Conservation (phyloP, 1,140 invertebrate species). For the Helicoverpa armigera region DNA sequence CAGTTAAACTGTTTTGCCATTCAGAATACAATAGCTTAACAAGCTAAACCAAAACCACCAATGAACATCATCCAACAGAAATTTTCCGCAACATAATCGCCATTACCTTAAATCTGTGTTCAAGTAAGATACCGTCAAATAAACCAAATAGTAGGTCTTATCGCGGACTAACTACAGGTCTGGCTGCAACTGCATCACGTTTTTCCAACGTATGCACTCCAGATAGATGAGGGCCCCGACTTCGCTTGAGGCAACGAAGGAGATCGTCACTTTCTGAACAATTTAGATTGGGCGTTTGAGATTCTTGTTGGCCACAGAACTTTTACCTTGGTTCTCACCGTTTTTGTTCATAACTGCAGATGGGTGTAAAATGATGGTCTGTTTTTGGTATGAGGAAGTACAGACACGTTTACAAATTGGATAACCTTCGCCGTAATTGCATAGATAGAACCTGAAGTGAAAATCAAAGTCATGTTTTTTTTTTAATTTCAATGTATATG, state of each 20-base stretch:
- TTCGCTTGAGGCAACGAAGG: background rate
- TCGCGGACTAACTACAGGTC: conserved; percentile 26
- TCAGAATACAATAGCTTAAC: background rate
- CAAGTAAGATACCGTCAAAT: conserved; percentile 33
- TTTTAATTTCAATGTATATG: too few relatives aligned
- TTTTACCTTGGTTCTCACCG: too few relatives aligned
- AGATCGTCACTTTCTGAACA: conserved; percentile 36
- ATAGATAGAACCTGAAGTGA: too few relatives aligned
- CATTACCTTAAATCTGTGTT: conserved; percentile 29
- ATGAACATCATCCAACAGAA: conserved; percentile 14
- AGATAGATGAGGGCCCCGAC: conserved; percentile 6
- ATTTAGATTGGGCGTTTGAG: conserved; percentile 10
- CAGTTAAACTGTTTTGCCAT: too few relatives aligned
- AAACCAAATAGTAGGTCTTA: conserved; percentile 40
- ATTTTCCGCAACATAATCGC: background rate
- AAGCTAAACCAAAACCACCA: background rate
- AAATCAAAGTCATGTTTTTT: too few relatives aligned
- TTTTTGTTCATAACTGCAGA: too few relatives aligned
- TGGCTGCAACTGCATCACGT: conserved; percentile 35
- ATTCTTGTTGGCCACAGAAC: background rate
- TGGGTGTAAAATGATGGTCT: too few relatives aligned
- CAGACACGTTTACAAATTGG: background rate
- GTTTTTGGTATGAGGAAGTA: background rate
- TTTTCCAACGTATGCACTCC: background rate
- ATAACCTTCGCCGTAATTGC: too few relatives aligned